Percentiles rank a stretch among this genome's conserved stretches.
Conservation (phyloP, 2,113 vertebrate genomes). For the Odontophorus gujanensis region DNA sequence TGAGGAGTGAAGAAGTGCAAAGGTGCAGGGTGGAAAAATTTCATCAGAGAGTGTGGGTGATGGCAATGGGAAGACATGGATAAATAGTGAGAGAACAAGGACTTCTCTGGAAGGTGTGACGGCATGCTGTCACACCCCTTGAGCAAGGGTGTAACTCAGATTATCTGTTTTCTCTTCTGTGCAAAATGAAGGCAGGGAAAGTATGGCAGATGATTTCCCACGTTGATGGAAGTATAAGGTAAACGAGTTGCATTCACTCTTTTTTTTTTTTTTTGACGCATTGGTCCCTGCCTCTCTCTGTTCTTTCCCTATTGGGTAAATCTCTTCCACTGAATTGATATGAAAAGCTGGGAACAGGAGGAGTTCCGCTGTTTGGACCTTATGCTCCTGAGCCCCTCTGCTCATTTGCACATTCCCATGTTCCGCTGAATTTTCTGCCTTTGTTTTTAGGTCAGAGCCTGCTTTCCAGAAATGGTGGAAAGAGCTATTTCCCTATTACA, state of each 20-base stretch:
- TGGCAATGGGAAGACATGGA: not conserved
- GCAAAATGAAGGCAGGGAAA: not conserved
- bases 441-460: not conserved
- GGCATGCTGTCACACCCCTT: not conserved
- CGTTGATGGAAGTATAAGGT: not conserved
- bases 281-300: not conserved
- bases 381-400: not conserved
- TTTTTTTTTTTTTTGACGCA: not conserved
- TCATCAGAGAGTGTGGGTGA: not conserved
- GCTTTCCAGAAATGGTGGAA: not conserved
- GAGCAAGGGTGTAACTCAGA: not conserved
- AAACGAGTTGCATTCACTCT: fast-evolving
- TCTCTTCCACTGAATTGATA: not conserved
- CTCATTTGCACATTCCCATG: not conserved
- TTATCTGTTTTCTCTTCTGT: not conserved
- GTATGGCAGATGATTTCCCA: not conserved
- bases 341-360: not conserved
- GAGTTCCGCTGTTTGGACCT: not conserved
- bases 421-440: not conserved
- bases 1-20: not conserved
- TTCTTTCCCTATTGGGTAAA: not conserved
- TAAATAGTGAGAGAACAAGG: not conserved
- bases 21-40: not conserved
- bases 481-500: not conserved
- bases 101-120: not conserved